phyloP scores from a whole-genome alignment of 2,797 vertebrate genomes.

The Cuculus canorus region DNA sequence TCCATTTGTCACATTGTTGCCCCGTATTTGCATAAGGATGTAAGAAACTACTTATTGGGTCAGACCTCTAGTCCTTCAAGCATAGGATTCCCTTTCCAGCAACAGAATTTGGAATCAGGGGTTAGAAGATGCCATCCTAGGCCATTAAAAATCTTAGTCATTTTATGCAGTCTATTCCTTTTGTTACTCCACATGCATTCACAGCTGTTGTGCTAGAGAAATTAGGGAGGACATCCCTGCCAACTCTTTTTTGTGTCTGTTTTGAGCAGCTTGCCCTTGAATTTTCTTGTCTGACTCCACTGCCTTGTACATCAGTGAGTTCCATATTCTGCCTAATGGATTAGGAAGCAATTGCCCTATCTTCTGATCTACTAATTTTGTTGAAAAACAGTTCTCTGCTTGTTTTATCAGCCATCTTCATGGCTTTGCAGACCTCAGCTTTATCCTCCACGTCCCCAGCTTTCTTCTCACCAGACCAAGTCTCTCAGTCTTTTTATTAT shows the following conservation, averaged over 20 bases:
- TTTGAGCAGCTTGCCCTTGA: not conserved
- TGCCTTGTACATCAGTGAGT: fast-evolving
- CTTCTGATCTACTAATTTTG: not conserved
- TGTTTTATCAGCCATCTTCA: not conserved
- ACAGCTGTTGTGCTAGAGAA: not conserved
- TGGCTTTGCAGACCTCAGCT: not conserved
- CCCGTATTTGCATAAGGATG: not conserved
- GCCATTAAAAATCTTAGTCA: not conserved
- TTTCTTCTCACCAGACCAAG: not conserved
- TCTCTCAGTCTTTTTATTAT: not conserved
- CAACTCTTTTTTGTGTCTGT: not conserved
- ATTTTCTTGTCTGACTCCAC: not conserved
- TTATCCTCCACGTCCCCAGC: not conserved
- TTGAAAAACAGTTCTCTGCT: not conserved
- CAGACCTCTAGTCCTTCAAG: not conserved
- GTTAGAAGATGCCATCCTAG: not conserved
- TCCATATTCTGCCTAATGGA: not conserved
- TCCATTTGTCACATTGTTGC: not conserved
- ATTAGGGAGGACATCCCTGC: not conserved
- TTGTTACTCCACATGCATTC: not conserved
- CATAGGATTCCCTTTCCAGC: not conserved
- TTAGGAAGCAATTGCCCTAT: not conserved
- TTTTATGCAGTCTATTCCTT: not conserved
- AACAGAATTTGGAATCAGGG: not conserved
- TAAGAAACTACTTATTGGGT: not conserved